phyloP scores from a whole-genome alignment of 2,113 vertebrate genomes.

The Struthio camelus region DNA sequence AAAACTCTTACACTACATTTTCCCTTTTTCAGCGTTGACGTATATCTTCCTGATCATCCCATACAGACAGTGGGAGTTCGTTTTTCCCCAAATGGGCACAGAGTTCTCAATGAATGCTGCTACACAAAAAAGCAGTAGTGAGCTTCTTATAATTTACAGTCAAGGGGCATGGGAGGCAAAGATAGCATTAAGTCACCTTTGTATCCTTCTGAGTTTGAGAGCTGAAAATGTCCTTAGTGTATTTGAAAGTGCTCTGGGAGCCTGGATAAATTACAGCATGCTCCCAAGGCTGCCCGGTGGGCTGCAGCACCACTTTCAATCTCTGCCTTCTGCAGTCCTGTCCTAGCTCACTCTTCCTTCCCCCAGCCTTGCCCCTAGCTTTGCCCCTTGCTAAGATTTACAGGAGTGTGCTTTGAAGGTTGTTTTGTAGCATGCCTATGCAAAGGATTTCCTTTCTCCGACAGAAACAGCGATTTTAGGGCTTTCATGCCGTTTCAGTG shows the following conservation, averaged over 20 bases:
- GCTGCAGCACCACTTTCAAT: background rate
- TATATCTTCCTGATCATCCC: background rate
- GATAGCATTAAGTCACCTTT: background rate
- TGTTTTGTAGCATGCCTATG: background rate
- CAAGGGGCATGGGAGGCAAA: background rate
- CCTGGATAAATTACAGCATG: background rate
- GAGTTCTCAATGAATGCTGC: background rate
- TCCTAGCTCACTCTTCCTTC: background rate
- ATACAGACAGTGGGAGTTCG: constrained; percentile 9
- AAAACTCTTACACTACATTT: background rate
- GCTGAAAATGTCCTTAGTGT: background rate
- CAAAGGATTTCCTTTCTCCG: background rate
- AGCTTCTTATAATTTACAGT: background rate
- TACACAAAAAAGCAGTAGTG: background rate
- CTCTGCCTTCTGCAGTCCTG: background rate
- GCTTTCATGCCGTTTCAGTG: background rate
- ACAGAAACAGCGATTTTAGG: background rate
- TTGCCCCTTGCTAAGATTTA: background rate
- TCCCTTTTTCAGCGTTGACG: background rate
- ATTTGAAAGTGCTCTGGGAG: background rate
- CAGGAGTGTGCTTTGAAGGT: background rate
- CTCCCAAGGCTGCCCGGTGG: background rate
- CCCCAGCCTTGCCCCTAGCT: background rate
- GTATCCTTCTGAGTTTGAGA: background rate
- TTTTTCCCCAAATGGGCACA: background rate